Base-by-base conservation (phyloP, 2,113 vertebrate species). In the Gasterosteus nipponicus region DNA sequence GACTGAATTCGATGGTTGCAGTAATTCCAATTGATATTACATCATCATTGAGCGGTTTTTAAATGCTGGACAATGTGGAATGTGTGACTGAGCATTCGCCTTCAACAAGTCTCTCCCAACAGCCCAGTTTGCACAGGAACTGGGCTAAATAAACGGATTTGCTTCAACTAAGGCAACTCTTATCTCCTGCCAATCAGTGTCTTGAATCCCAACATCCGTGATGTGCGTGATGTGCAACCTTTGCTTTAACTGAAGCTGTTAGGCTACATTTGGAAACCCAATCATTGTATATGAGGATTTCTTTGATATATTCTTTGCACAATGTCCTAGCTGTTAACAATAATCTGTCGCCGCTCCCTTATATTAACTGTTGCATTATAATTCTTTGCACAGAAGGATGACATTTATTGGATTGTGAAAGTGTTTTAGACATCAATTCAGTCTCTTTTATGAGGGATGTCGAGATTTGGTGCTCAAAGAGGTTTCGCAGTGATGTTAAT, bases 401-500 rank as follows among this genome's bases (percentile, higher is more conserved):
- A 44, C 26, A 31, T 59, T 60, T 66, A 57, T 66, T 57, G 62
- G 26, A 11, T 31, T 16, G 9, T 62, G 4, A 29, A 26, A 56
- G 38, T 47, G 19, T 73, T 64, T 39, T 39, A 22, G 46, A n/a
- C 47, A 69, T 74, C 31, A 53, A 46, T 73, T 62, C 53, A 58
- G n/a, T n/a, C 56, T 44, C 35, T 22, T 54, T 72, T 75, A 68
- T 33, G 64, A 54, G 47, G 57, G 16, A 31, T 66, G 61, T 61
- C 39, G 47, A 41, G 67, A 5, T 71, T 68, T 44, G 39, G 42
- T 61, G 74, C 60, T 78, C 44, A 60, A 5, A 67, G 72, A 60
- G 46, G 12, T 54, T 29, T 33, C 58, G 46, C 68, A 22, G 71
- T 65, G 33, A 78, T 67, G 73, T 47, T 35, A 64, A n/a, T 10